Evolutionary conservation across 2,888 invertebrate species (phyloP).

Genomic region (Ichneumoninae sp.): DNA sequence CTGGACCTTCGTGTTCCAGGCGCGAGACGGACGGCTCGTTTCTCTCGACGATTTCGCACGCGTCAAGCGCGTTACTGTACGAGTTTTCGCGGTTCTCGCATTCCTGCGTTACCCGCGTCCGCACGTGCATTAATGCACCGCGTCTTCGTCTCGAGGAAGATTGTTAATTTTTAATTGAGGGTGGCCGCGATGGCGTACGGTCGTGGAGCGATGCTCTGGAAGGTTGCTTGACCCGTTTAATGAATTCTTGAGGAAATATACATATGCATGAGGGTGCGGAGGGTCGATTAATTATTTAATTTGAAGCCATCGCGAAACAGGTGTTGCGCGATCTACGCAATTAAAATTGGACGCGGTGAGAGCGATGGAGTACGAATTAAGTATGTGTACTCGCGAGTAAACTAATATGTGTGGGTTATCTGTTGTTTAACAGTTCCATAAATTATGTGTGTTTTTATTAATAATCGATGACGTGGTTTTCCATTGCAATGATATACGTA

Average conservation of each 20-base stretch:
- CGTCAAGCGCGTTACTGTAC: background rate
- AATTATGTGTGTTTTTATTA: too few relatives aligned
- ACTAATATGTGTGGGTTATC: background rate
- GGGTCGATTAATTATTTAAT: background rate
- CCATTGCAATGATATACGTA: too few relatives aligned
- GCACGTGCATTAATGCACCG: background rate
- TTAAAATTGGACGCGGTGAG: background rate
- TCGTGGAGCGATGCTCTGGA: background rate
- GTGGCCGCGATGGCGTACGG: background rate
- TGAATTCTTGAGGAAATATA: background rate
- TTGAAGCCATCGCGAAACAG: background rate
- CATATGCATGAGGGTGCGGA: background rate
- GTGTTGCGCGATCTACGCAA: background rate
- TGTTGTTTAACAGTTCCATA: background rate
- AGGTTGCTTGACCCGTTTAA: slow-evolving; percentile 16
- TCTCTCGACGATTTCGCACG: slow-evolving; percentile 30
- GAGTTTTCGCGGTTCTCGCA: slow-evolving; percentile 17
- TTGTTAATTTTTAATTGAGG: slow-evolving; percentile 48
- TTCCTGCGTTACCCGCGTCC: slow-evolving; percentile 6
- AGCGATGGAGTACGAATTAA: background rate
- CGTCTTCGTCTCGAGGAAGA: slow-evolving; percentile 4
- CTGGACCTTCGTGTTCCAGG: background rate
- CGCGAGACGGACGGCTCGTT: slow-evolving; percentile 22
- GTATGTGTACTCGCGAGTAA: background rate
- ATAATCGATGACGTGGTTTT: too few relatives aligned